Percentiles rank a stretch among this genome's conserved stretches.
Evolutionary conservation across 2,113 vertebrate species (phyloP).

Genomic region (Scalopus aquaticus): DNA sequence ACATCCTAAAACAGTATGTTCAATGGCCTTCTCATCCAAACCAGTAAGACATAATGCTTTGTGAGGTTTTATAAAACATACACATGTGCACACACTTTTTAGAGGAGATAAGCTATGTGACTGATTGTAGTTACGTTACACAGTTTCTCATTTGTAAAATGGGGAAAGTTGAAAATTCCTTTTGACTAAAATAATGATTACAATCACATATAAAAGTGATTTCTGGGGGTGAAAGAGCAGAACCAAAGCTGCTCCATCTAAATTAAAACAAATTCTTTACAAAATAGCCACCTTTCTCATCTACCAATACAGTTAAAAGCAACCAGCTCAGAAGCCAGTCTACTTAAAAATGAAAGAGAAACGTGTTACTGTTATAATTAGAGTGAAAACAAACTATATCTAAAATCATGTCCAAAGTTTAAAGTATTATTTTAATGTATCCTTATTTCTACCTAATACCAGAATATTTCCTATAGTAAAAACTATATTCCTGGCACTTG

Average conservation of each 20-base stretch:
- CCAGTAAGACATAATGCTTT: not conserved
- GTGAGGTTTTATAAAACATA: not conserved
- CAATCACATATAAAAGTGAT: not conserved
- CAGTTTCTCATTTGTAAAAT: conserved; percentile 26
- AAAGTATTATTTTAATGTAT: not conserved
- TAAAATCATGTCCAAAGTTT: conserved; percentile 36
- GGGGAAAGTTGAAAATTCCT: not conserved
- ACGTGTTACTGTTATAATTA: conserved; percentile 34
- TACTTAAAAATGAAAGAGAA: conserved; percentile 15
- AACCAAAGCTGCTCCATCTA: conserved; percentile 9
- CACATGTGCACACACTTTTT: not conserved
- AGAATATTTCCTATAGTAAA: not conserved
- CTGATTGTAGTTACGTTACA: not conserved
- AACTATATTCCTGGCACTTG: conserved; percentile 9
- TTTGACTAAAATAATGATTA: conserved; percentile 31
- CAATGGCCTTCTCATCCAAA: not conserved
- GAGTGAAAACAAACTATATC: not conserved
- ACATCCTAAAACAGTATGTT: not conserved
- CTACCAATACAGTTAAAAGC: not conserved
- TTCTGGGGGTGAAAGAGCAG: conserved; percentile 9
- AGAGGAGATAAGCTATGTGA: not conserved
- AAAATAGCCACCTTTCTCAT: not conserved
- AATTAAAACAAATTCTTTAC: conserved; percentile 36
- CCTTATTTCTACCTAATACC: not conserved
- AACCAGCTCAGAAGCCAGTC: not conserved